Percentiles rank a stretch among this genome's conserved stretches.
Conservation (phyloP, 2,888 invertebrate species). For the Leptinotarsa rubiginosa region DNA sequence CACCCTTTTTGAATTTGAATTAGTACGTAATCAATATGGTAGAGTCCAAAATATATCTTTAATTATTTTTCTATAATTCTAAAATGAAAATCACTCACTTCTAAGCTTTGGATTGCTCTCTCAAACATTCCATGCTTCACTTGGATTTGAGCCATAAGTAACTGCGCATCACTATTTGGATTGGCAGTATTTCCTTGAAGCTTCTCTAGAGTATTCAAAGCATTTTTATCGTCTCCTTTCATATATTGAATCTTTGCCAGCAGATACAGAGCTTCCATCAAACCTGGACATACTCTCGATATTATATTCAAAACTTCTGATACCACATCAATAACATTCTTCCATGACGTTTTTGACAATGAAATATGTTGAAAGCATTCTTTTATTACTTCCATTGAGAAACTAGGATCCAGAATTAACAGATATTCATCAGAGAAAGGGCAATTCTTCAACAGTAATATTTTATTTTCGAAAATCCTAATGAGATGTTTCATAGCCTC, state of each 20-base stretch:
- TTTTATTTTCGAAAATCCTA: constrained; percentile 72
- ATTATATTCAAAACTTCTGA: constrained; percentile 74
- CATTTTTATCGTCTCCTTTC: constrained; percentile 79
- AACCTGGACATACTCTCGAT: constrained; percentile 85
- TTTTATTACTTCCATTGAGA: constrained; percentile 81
- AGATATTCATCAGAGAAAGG: constrained; percentile 83
- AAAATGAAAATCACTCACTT: constrained; percentile 67
- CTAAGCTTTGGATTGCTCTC: constrained; percentile 86
- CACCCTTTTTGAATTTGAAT: no score
- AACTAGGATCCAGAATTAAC: constrained; percentile 84
- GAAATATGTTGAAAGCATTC: constrained; percentile 83
- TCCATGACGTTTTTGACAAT: constrained; percentile 36
- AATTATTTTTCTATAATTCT: no score
- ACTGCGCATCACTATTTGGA: constrained; percentile 85
- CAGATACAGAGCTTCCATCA: constrained; percentile 75
- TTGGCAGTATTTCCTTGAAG: constrained; percentile 81
- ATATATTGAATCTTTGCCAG: constrained; percentile 85
- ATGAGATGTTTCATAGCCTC: constrained; percentile 73
- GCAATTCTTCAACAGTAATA: constrained; percentile 68
- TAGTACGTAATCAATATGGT: no score
- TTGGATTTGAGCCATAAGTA: constrained; percentile 88
- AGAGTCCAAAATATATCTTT: no score
- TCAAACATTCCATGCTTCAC: constrained; percentile 77
- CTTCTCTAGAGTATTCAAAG: constrained; percentile 78
- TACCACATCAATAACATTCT: constrained; percentile 27